Base-by-base conservation (phyloP, 64 coral and sea anemone genomes). In the Cladopsammia gracilis region DNA sequence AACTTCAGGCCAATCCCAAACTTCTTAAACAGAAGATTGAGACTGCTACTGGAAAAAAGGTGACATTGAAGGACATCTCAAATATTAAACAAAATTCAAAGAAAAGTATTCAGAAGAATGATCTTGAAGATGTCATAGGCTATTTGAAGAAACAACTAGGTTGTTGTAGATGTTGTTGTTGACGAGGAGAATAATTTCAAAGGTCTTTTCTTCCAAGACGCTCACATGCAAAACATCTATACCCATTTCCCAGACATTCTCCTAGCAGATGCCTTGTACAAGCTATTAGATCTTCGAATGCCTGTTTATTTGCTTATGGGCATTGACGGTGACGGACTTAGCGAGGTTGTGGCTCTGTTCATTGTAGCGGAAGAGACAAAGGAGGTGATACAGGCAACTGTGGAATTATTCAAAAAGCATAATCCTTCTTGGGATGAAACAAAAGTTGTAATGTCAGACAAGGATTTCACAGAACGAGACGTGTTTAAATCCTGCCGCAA, bases 111-210 rank as follows among this genome's bases (percentile, higher is more conserved):
- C 58, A 92, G 47, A 85, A 58, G 19, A 92, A 85, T 67, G 56
- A 92, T 23, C 79, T 85, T 15, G 80, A 83, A 22, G 58, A 70
- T 20, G 56, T 92, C 61, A 58, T 76, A 57, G 43, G 25, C 10
- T 77, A 75, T 86, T 76, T 85, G 71, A 73, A 76, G 26, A 85
- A 85, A 76, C 49, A 92, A 50, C 68, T 43, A 48, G 79, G 79
- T 23, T 85, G 26, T 48, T 51, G 8, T 48, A 56, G 52, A 95
- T 24, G 88, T 88, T 58, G 49, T 85, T 19, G 67, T 70, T 79
- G 87, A 95, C 25, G 74, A 78, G 18, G 72, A 86, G 3, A 90
- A 94, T 24, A 69, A 94, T 42, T 89, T 94, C 34, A 88, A 94
- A 58, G 76, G 86, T 7, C 11, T 94, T 0, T 89, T 94, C 26